Base-by-base conservation (phyloP, 2,797 vertebrate species). In the Aeoliscus strigatus region DNA sequence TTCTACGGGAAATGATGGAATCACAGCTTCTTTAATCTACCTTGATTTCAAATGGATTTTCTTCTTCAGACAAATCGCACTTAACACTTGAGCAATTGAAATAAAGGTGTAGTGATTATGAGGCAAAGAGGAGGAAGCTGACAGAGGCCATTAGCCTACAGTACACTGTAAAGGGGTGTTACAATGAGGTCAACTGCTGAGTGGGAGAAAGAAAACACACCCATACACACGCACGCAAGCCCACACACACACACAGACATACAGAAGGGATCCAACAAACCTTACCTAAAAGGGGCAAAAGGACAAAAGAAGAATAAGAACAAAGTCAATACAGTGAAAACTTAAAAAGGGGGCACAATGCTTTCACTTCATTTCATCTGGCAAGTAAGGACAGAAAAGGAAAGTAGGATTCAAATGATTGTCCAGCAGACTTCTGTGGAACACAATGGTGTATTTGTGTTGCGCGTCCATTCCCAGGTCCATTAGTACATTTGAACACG, bases 301-400 rank as follows among this genome's bases (percentile, higher is more conserved):
- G 78, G 78, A 85, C 75, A 88, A 84, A 85, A 88, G 81, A 88
- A 89, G 85, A 88, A 86, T 84, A 87, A 88, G 84, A 87, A 87
- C 83, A 86, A 74, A 87, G 87, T 88, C 87, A 89, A 87, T 90
- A 88, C 87, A 89, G 79, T 87, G 81, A 75, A 85, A 85, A 89
- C 87, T 77, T 84, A 80, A 86, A 86, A 82, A 80, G 80, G 86
- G 87, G 82, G 84, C 60, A 84, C 73, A 87, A 76, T 84, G 74
- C 70, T 82, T 77, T 70, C 55, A 73, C 70, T 81, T 76, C 50
- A 80, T 55, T 65, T 75, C 66, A 75, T 67, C 66, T 73, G 60
- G 57, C 39, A 66, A 65, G 46, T 41, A 62, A n/a, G 52, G 62
- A 77, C 61, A 80, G 70, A 63, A 75, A 66, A 81, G 50, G 53